Conservation (phyloP, 2,113 vertebrate genomes). For the Megalops atlanticus region DNA sequence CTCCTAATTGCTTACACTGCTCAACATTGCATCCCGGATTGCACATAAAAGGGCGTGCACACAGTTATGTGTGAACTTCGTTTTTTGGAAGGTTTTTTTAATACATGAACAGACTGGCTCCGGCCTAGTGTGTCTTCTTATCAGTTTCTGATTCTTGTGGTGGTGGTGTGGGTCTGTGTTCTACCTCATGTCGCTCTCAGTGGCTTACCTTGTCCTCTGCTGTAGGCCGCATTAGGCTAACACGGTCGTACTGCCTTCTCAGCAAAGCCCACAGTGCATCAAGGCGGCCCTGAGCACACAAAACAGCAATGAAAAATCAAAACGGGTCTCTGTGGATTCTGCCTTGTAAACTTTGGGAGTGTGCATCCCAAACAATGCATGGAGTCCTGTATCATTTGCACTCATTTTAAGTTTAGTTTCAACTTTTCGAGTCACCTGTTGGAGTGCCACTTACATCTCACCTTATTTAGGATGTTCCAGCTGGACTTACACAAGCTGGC, state of each 20-base stretch:
- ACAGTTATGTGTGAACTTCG: neutral
- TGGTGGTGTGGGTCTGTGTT: neutral
- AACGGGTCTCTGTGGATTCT: no score
- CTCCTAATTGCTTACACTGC: neutral
- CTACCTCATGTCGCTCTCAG: neutral
- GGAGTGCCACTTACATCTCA: no score
- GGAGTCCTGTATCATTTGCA: neutral
- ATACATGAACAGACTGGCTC: neutral
- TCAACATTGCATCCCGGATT: neutral
- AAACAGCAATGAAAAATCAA: no score
- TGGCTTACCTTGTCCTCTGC: constrained; percentile 84
- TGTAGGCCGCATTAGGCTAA: constrained; percentile 94
- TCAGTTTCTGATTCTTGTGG: neutral
- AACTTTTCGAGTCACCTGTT: no score
- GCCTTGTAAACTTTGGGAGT: no score
- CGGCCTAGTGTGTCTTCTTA: neutral
- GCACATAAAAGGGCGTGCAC: neutral
- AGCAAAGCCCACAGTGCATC: constrained; percentile 92
- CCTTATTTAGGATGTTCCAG: no score
- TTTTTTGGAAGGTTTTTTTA: neutral
- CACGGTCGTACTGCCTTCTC: constrained; percentile 84
- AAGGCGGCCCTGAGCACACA: constrained; percentile 79
- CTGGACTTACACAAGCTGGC: no score
- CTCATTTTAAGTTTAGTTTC: no score
- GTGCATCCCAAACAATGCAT: no score